Conservation (phyloP, 2,888 invertebrate genomes). For the Ophion slaviceki region DNA sequence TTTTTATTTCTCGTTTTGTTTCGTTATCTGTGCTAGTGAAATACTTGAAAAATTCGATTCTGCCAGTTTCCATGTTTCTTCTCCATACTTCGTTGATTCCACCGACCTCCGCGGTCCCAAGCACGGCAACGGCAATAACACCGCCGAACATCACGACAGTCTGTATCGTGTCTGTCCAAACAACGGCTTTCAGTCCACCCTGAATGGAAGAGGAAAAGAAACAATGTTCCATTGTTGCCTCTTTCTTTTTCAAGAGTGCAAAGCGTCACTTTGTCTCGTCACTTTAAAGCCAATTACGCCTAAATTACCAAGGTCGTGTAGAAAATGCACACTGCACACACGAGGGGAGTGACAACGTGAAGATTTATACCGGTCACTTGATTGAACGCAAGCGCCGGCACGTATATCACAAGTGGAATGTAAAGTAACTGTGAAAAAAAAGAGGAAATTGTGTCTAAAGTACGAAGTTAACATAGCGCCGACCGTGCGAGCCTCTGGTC, state of each 20-base stretch:
- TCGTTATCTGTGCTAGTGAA: constrained; percentile 17
- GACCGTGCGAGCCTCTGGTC: not conserved
- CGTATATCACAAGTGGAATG: constrained; percentile 94
- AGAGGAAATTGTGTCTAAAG: constrained; percentile 59
- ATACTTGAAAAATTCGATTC: constrained; percentile 91
- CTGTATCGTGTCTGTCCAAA: constrained; percentile 92
- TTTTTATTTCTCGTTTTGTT: not conserved
- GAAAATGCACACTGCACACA: constrained; percentile 95
- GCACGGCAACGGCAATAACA: constrained; percentile 87
- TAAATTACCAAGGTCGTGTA: constrained; percentile 94
- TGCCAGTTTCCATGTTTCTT: constrained; percentile 86
- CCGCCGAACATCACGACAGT: constrained; percentile 90
- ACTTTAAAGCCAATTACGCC: constrained; percentile 44
- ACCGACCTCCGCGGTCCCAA: constrained; percentile 88
- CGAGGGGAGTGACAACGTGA: constrained; percentile 91
- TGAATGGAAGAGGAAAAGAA: constrained; percentile 77
- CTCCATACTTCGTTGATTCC: constrained; percentile 87
- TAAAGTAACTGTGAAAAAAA: constrained; percentile 85
- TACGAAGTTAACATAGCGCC: constrained; percentile 17
- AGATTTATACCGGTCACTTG: constrained; percentile 94
- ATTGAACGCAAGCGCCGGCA: constrained; percentile 93
- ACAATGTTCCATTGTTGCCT: not conserved
- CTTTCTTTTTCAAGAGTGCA: not conserved
- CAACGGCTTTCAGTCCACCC: constrained; percentile 92
- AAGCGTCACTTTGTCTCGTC: constrained; percentile 22